phyloP scores from a whole-genome alignment of 2,888 invertebrate genomes.

The Loripinus fragilis region DNA sequence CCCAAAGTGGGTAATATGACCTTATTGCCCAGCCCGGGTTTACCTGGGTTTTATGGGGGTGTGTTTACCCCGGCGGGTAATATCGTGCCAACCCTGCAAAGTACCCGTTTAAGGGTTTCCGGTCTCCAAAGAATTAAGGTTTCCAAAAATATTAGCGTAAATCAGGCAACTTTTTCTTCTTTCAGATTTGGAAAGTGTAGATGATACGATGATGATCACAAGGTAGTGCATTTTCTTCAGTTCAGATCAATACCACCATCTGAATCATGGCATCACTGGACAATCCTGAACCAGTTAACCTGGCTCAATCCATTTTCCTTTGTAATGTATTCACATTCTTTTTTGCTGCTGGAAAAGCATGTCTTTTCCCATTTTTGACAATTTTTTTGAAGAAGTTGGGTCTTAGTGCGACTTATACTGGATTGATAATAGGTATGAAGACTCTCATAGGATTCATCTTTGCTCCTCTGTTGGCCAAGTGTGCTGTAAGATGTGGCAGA shows the following conservation, averaged over 20 bases:
- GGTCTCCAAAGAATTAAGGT: too few species aligned
- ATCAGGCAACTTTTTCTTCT: too few species aligned
- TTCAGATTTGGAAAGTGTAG: too few species aligned
- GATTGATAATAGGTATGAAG: slow-evolving; percentile 75
- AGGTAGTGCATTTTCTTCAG: too few species aligned
- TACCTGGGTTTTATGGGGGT: too few species aligned
- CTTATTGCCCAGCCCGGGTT: too few species aligned
- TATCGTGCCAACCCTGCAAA: too few species aligned
- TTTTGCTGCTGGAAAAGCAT: slow-evolving; percentile 76
- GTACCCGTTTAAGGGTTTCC: too few species aligned
- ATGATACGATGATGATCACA: too few species aligned
- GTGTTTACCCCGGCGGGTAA: too few species aligned
- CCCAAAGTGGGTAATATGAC: too few species aligned
- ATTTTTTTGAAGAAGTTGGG: slow-evolving; percentile 78
- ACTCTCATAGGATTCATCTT: slow-evolving; percentile 74
- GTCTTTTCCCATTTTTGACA: slow-evolving; percentile 79
- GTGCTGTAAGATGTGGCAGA: slow-evolving; percentile 75
- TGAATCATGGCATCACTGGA: slow-evolving; percentile 57
- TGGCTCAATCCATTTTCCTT: slow-evolving; percentile 70
- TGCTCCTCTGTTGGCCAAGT: slow-evolving; percentile 78
- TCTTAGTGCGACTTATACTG: slow-evolving; percentile 76
- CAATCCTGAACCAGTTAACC: slow-evolving; percentile 70
- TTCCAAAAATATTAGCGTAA: too few species aligned
- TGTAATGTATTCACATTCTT: slow-evolving; percentile 77
- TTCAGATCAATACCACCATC: neutral